phyloP scores from a whole-genome alignment of 2,113 vertebrate genomes.

The Physeter macrocephalus region DNA sequence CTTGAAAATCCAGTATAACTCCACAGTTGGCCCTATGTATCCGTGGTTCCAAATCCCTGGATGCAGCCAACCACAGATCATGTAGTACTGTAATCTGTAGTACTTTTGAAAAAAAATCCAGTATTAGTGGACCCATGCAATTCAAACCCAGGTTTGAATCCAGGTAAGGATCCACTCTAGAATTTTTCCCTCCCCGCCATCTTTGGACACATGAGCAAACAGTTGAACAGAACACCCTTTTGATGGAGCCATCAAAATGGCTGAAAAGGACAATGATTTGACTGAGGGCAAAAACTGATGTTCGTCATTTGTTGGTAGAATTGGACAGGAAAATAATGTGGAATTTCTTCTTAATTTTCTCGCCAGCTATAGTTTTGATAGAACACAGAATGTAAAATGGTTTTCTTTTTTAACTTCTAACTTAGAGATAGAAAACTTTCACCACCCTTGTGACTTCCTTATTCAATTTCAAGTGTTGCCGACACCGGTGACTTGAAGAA shows the following conservation, averaged over 20 bases:
- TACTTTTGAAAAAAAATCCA: background rate
- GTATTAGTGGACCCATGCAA: background rate
- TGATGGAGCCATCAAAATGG: background rate
- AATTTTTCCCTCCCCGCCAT: background rate
- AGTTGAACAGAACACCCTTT: background rate
- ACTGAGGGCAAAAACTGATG: background rate
- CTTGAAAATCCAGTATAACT: background rate
- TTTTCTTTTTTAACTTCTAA: background rate
- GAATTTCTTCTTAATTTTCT: background rate
- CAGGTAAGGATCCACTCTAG: background rate
- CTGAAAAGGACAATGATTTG: background rate
- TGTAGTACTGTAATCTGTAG: background rate
- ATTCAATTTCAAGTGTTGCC: background rate
- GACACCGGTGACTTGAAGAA: background rate
- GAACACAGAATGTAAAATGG: background rate
- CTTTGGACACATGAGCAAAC: background rate
- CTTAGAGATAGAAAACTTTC: background rate
- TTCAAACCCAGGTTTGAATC: too few species aligned
- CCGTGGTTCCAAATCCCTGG: background rate
- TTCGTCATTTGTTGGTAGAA: background rate
- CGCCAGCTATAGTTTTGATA: background rate
- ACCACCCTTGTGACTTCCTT: background rate
- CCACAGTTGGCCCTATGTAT: background rate
- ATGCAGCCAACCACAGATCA: background rate
- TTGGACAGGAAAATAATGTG: background rate